These are phyloP conservation scores for Eupithecia pulchellata DNA, from an alignment of 2,888 invertebrate genomes.

Conservation along the genomic window DNA sequence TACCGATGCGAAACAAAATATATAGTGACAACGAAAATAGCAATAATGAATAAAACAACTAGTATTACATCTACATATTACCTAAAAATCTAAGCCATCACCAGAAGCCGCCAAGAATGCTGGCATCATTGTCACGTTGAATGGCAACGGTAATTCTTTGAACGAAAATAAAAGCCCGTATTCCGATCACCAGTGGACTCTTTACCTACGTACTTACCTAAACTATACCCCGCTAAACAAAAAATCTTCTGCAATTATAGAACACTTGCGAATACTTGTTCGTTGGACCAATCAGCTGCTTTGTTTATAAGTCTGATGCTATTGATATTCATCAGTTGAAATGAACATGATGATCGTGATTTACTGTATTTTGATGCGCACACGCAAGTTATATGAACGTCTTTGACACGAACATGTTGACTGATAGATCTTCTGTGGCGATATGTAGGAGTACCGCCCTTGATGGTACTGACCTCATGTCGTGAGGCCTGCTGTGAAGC, in stretches of 20 bases:
- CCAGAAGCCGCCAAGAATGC: no score
- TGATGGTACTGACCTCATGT: constrained; percentile 46
- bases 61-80: no score
- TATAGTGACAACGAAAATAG: no score
- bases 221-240: background rate
- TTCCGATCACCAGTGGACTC: no score
- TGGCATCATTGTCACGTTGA: no score
- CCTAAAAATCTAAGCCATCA: no score
- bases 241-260: background rate
- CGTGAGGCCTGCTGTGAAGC: constrained; percentile 42
- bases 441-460: constrained; percentile 59
- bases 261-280: background rate
- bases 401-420: constrained; percentile 47
- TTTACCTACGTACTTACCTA: background rate
- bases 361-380: constrained; percentile 56
- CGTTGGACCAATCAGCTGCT: constrained; percentile 37
- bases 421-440: constrained; percentile 35
- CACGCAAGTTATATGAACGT: constrained; percentile 51
- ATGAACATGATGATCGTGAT: constrained; percentile 43
- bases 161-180: no score
- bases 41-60: no score
- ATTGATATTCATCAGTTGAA: constrained; percentile 55
- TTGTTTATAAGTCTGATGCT: constrained; percentile 52
- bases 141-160: no score
- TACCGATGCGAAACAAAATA: no score